Base-by-base conservation (phyloP, 2,888 invertebrate genomes). In the Aproaerema taeniolella region DNA sequence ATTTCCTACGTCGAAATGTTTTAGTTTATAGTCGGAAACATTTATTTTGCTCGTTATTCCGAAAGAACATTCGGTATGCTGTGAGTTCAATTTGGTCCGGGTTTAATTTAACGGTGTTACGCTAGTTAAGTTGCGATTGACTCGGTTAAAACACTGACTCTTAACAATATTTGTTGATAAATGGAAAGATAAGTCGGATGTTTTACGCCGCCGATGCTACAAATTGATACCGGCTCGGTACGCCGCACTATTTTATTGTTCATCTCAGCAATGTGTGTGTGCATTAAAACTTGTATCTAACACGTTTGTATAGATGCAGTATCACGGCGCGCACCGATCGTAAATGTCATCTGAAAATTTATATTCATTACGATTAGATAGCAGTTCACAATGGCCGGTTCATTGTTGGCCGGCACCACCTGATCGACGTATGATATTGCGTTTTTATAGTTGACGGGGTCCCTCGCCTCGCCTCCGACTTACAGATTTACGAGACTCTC, bases 351-450 rank as follows among this genome's bases (percentile, higher is more conserved):
- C 78, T 74, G 77, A 80, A 83, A 83, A 86, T 86, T 85, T 86
- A 86, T 86, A 83, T 85, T 82, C 80, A 85, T 81, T 79, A 82
- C 85, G 83, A 82, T 83, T 83, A 83, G 85, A 85, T 83, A 83
- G 75, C 71, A 69, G 68, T 61, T 65, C 71, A 80, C 80, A 81
- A 82, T 77, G 62, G 71, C 67, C 66, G 56, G 64, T 49, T 77
- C 62, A 80, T 83, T 85, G 83, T 83, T 80, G 69, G 62, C 55
- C 64, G 64, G 55, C 61, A 73, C 66, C 60, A 65, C 66, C 74
- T 81, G 83, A 85, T 82, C 80, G 83, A 82, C 72, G 79, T 73
- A 68, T 71, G 77, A 78, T 82, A 79, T 77, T 70, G 67, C 69
- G 58, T 75, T 80, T 79, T 81, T 79, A 76, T 79, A 66, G 67